Evolutionary conservation across 2,113 vertebrate species (phyloP).

Genomic region (Pan troglodytes): DNA sequence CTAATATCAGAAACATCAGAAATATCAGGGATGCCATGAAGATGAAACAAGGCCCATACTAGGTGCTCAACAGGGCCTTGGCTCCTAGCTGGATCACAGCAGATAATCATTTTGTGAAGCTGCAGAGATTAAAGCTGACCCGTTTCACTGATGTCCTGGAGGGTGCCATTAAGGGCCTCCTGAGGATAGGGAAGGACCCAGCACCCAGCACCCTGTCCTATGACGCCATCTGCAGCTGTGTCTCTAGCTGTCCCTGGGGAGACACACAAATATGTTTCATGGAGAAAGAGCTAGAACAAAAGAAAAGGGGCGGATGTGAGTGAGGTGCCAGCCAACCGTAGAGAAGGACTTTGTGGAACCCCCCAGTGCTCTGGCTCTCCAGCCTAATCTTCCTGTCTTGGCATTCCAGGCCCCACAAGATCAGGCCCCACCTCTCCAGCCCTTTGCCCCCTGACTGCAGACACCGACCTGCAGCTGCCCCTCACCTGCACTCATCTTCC

Average conservation of each 20-base stretch:
- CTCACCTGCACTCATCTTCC: background rate
- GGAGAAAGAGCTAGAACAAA: background rate
- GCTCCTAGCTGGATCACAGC: too few relatives aligned
- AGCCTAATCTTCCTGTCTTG: background rate
- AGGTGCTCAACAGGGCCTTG: background rate
- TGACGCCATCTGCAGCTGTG: background rate
- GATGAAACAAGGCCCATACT: rapidly evolving
- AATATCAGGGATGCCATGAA: background rate
- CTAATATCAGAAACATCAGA: too few relatives aligned
- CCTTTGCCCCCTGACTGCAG: background rate
- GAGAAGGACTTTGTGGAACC: background rate
- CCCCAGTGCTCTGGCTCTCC: background rate
- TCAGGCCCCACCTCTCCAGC: background rate
- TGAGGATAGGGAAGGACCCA: rapidly evolving
- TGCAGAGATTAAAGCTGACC: too few relatives aligned
- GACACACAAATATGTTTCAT: background rate
- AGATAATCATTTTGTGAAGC: background rate
- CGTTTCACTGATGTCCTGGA: background rate
- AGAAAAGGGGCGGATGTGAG: background rate
- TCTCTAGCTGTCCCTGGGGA: background rate
- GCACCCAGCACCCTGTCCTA: background rate
- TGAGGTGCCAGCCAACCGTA: rapidly evolving
- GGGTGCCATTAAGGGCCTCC: background rate
- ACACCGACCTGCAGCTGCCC: background rate
- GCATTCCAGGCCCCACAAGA: background rate